Evolutionary conservation across 2,113 vertebrate genomes (phyloP), one percentile per base, ranked within the genome.

Genomic region (Elephas maximus): DNA sequence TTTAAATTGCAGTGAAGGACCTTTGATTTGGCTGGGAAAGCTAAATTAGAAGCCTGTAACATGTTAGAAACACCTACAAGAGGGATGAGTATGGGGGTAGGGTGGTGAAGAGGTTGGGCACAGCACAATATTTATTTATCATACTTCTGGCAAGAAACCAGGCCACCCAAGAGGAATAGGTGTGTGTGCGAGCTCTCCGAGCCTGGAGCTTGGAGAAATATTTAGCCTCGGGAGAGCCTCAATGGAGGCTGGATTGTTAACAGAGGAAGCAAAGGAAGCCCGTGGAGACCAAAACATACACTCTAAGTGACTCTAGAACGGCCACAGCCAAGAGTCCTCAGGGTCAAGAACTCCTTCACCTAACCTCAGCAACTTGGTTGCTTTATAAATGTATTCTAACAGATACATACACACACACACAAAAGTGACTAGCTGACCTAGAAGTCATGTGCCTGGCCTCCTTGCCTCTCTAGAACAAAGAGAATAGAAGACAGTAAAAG

Each of bases 1-100:
- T 99, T 99, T 98, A 98, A 98, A 98, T 92, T 98, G 97, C 93
- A 98, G 98, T 91, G 1, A 88, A n/a, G 90, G 92, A 96, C 98
- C 95, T 98, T 96, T 93, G 98, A 98, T 96, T 97, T 0, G 63
- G 97, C 98, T 97, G 69, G 37, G 81, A 95, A 94, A 90, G 94
- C 98, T 98, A 98, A 98, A 98, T 98, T 97, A 98, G 98, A 98
- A 98, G 97, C 71, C 96, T 96, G 97, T 86, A 96, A 94, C 97
- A 96, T 82, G 97, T 98, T 97, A 97, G 95, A 98, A 98, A 97
- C 97, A 98, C 98, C 97, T 51, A 86, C 94, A 23, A 79, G 80
- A 96, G 82, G 97, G 91, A 97, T 89, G 63, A 96, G 96, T 60
- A 60, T 30, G 10, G 92, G 93, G 73, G 73, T 62, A 79, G 96